These are phyloP conservation scores for Chroicocephalus ridibundus DNA, from an alignment of 2,113 vertebrate species.

Conservation along the genomic window DNA sequence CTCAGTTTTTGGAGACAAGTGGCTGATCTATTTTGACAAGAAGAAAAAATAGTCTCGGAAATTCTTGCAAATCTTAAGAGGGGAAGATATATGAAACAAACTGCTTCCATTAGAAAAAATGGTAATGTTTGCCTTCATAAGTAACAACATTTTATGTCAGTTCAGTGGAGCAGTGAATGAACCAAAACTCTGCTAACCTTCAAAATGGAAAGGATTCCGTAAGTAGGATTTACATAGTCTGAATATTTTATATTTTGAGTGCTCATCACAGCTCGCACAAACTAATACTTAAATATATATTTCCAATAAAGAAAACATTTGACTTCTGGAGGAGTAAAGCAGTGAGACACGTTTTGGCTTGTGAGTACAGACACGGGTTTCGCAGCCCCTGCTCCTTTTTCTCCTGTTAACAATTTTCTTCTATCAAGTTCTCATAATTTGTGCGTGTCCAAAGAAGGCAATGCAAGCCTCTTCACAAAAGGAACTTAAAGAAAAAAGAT, in stretches of 20 bases:
- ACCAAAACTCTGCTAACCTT: constrained; percentile 71
- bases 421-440: constrained; percentile 5
- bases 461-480: neutral
- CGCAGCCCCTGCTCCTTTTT: neutral
- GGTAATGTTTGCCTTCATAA: constrained; percentile 67
- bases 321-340: constrained; percentile 4
- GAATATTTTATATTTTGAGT: constrained; percentile 75
- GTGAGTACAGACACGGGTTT: constrained; percentile 17
- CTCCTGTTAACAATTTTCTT: neutral
- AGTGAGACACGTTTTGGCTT: constrained; percentile 29
- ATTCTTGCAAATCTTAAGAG: constrained; percentile 52
- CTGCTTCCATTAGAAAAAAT: constrained; percentile 52
- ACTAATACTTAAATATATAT: constrained; percentile 55
- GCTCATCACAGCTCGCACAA: constrained; percentile 62
- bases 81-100: constrained; percentile 49
- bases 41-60: constrained; percentile 22
- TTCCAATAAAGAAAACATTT: constrained; percentile 56
- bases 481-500: constrained; percentile 24
- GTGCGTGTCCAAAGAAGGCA: neutral
- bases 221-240: constrained; percentile 71
- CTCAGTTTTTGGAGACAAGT: constrained; percentile 52
- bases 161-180: constrained; percentile 69
- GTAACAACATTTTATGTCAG: constrained; percentile 65
- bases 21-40: constrained; percentile 52
- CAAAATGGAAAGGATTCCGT: constrained; percentile 67